Evolutionary conservation across 1,140 invertebrate species (phyloP).

Genomic region (Ditylenchus dipsaci): DNA sequence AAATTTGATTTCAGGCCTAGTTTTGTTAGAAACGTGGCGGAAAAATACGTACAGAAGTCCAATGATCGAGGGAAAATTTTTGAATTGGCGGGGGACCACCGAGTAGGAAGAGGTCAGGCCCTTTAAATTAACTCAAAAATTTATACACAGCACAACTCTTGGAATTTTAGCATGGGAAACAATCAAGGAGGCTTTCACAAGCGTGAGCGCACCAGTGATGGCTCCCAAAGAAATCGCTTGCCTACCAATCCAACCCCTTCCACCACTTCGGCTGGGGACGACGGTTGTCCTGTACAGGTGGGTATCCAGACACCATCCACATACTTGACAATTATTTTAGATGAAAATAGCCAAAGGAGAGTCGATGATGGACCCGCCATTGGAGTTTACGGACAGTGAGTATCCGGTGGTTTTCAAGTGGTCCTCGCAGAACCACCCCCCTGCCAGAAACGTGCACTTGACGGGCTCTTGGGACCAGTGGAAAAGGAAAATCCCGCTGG

Average conservation of each 20-base stretch:
- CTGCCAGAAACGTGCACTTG: slow-evolving; percentile 69
- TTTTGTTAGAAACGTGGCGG: too few species aligned
- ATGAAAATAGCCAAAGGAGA: slow-evolving; percentile 56
- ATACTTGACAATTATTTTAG: slow-evolving; percentile 23
- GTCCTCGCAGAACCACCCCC: slow-evolving; percentile 37
- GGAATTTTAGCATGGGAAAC: slow-evolving; percentile 42
- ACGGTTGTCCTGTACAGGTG: slow-evolving; percentile 57
- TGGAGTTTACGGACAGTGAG: slow-evolving; percentile 45
- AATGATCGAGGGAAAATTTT: too few species aligned
- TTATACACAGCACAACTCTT: too few species aligned
- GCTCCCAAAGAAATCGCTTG: slow-evolving; percentile 30
- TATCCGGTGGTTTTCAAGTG: slow-evolving; percentile 58
- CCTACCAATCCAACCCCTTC: slow-evolving; percentile 10
- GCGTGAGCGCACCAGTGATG: slow-evolving; percentile 45
- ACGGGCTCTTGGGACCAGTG: slow-evolving; percentile 92
- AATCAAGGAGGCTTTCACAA: slow-evolving; percentile 50
- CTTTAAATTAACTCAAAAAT: too few species aligned
- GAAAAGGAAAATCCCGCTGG: slow-evolving; percentile 84
- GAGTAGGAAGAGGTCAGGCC: too few species aligned
- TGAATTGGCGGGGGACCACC: too few species aligned
- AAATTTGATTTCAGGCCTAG: too few species aligned
- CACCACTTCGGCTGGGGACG: slow-evolving; percentile 38
- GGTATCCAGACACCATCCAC: not conserved
- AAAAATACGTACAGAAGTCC: too few species aligned
- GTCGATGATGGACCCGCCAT: slow-evolving; percentile 17